These are phyloP conservation scores for Chelonia mydas DNA, from an alignment of 2,797 vertebrate species.

Conservation along the genomic window DNA sequence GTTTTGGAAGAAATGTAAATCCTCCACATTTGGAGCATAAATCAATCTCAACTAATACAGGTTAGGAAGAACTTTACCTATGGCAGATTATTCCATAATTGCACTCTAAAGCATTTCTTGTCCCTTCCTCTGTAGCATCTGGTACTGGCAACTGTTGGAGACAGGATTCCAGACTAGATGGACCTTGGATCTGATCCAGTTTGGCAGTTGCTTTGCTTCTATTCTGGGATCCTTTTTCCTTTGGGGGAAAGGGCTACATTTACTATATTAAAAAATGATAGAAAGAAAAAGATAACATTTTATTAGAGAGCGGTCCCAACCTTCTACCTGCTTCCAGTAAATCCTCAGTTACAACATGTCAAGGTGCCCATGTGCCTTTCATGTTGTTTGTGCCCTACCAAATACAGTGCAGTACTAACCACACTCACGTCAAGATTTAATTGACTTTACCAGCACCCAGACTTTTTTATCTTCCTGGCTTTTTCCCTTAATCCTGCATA, in stretches of 20 bases:
- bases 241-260: not conserved
- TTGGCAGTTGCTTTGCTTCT: not conserved
- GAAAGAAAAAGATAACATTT: not conserved
- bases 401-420: not conserved
- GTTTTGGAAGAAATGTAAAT: not conserved
- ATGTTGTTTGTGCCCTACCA: not conserved
- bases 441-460: not conserved
- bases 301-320: not conserved
- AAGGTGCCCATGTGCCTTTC: not conserved
- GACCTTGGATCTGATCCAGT: not conserved
- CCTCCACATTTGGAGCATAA: not conserved
- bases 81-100: not conserved
- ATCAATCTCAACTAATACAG: not conserved
- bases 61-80: not conserved
- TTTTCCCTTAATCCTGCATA: not conserved
- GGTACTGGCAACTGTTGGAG: not conserved
- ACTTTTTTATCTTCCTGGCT: not conserved
- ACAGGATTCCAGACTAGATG: not conserved
- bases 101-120: not conserved
- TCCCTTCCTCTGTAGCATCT: not conserved
- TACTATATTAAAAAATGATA: not conserved
- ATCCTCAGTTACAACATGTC: not conserved
- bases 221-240: not conserved
- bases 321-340: not conserved
- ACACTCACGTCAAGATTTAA: not conserved